Percentiles rank a stretch among this genome's conserved stretches.
phyloP scores from a whole-genome alignment of 2,113 vertebrate species.

The Astatotilapia flaviijosephi region DNA sequence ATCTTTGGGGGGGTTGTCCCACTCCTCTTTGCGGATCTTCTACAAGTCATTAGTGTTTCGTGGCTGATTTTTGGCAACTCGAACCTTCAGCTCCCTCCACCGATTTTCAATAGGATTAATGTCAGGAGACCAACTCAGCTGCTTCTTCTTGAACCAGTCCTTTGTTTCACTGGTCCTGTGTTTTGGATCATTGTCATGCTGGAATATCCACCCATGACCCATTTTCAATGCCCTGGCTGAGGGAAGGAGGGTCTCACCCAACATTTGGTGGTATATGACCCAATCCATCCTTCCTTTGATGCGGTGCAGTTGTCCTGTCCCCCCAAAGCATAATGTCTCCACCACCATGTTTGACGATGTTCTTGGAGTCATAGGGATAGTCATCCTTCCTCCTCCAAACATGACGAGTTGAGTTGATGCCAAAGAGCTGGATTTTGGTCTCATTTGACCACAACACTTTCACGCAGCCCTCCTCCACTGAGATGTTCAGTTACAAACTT shows the following conservation, averaged over 20 bases:
- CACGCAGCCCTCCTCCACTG: neutral
- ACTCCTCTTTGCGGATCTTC: no score
- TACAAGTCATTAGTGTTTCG: no score
- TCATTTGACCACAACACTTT: neutral
- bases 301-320: neutral
- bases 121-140: no score
- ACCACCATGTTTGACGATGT: neutral
- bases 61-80: no score
- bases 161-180: no score
- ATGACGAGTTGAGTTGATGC: neutral
- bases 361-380: neutral
- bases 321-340: neutral
- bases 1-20: no score
- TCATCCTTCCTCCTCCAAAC: neutral
- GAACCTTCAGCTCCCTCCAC: no score
- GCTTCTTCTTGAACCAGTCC: no score
- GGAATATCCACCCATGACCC: no score
- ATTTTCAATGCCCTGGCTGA: no score
- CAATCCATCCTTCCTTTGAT: neutral
- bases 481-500: neutral
- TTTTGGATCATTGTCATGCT: no score
- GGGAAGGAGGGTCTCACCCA: neutral
- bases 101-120: no score
- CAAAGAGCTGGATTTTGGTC: neutral
- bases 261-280: neutral